A percentile compares a stretch with the other conserved stretches of the same genome.
Conservation (phyloP, 2,797 vertebrate genomes). For the Pipistrellus pipistrellus region DNA sequence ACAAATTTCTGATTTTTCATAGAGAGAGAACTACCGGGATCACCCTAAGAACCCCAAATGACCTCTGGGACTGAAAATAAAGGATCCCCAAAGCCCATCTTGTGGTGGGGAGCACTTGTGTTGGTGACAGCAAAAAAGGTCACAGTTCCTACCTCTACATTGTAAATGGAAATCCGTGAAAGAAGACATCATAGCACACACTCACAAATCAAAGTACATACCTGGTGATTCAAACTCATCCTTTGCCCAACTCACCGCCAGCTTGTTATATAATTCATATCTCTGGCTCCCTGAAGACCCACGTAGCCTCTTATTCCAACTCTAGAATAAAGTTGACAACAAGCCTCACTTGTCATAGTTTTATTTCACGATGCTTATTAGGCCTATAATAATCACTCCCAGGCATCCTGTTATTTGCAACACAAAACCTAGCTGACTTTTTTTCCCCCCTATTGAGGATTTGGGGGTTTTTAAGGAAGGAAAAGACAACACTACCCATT, state of each 20-base stretch:
- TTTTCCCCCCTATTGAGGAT: not conserved
- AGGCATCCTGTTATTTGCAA: not conserved
- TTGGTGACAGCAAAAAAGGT: conserved; percentile 84
- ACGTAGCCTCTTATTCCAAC: not conserved
- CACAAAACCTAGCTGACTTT: not conserved
- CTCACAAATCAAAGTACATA: not conserved
- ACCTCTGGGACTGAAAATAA: conserved; percentile 90
- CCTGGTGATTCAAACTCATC: not conserved
- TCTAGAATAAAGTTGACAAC: not conserved
- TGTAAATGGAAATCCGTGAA: not conserved
- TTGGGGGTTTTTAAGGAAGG: not conserved
- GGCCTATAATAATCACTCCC: not conserved
- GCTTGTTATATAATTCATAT: not conserved
- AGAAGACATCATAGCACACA: not conserved
- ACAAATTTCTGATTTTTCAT: conserved; percentile 86
- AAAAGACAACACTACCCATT: conserved; percentile 1
- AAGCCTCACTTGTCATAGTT: not conserved
- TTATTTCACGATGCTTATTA: conserved; percentile 4
- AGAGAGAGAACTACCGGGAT: conserved; percentile 92
- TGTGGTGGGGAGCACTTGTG: conserved; percentile 91
- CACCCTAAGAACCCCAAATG: conserved; percentile 89
- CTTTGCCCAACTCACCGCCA: not conserved
- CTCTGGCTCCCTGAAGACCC: not conserved
- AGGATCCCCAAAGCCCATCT: conserved; percentile 90
- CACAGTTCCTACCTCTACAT: not conserved